A percentile compares a stretch with the other conserved stretches of the same genome.
Conservation (phyloP, 1,140 invertebrate genomes). For the Xylocopa sonorina region DNA sequence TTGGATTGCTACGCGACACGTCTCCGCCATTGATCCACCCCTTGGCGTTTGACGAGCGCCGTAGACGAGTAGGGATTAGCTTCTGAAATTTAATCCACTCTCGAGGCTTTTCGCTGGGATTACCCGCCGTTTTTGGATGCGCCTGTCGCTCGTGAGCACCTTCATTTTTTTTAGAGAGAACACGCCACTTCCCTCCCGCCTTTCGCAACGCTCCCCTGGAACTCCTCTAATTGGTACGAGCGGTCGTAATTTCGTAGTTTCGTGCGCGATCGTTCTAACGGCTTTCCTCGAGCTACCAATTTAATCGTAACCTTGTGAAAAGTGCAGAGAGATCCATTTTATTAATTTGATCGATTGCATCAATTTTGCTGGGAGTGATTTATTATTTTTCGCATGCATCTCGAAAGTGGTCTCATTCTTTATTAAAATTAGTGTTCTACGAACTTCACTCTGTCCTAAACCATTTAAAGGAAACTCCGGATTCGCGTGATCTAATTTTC, state of each 20-base stretch:
- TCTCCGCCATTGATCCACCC: constrained; percentile 28
- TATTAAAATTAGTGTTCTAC: neutral
- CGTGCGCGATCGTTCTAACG: too few species aligned
- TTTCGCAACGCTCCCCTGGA: neutral
- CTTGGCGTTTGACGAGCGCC: constrained; percentile 19
- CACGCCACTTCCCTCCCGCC: neutral
- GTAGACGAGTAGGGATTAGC: constrained; percentile 24
- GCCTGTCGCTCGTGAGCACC: neutral
- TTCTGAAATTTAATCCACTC: constrained; percentile 49
- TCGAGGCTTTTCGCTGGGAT: constrained; percentile 11
- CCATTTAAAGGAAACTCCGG: neutral
- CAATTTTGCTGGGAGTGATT: neutral
- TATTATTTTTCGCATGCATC: too few species aligned
- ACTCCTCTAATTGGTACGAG: neutral
- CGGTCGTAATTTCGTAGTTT: neutral
- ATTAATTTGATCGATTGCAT: neutral
- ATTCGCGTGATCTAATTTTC: neutral
- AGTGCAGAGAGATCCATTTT: too few species aligned
- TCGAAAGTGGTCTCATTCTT: neutral
- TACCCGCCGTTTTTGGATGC: constrained; percentile 2
- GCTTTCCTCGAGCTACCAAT: too few species aligned
- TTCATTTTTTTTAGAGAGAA: neutral
- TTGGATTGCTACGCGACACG: constrained; percentile 10
- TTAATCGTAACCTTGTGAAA: too few species aligned
- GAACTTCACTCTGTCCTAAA: neutral